Base-by-base conservation (phyloP, 37 sponge, comb jelly and placozoan genomes). In the Amphimedon queenslandica region DNA sequence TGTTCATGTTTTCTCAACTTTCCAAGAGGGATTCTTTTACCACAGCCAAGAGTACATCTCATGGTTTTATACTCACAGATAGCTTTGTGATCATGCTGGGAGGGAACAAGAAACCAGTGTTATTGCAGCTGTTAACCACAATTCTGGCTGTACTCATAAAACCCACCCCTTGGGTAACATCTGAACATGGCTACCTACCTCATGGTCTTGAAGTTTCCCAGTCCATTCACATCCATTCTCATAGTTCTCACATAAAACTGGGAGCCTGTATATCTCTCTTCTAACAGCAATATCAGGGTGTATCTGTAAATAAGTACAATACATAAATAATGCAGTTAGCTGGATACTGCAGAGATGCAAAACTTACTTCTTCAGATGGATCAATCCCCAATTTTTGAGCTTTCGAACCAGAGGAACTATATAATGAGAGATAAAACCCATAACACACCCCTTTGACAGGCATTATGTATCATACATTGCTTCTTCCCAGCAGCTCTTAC, bases 271-370 rank as follows among this genome's bases (percentile, higher is more conserved):
- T 6, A 90, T 65, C 41, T 90, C 91, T 41, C 72, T 85, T 18
- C 79, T 66, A 20, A 81, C 80, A 16, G 91, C 91, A 20, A 41
- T 77, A 64, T 90, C 91, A 33, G 86, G 86, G 55, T 79, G 82
- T 39, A 67, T 73, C 87, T 89, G 42, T 29, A 74, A 31, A 4
- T n/a, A n/a, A n/a, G n/a, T n/a, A n/a, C n/a, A n/a, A 31, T 4
- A 70, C 42, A 41, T 25, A 21, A 24, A 4, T 37, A 67, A 35
- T 41, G 20, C 5, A 31, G 5, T 33, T 21, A 70, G 51, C 33
- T 37, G 36, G 33, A 40, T 25, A 4, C 6, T 67, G n/a, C 23
- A 11, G 27, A n/a, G n/a, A n/a, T n/a, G n/a, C n/a, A 25, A 38
- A 18, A 64, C 76, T 25, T 64, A 76, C 76, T 41, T 11, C 24